Percentiles rank a stretch among this genome's conserved stretches.
These are phyloP conservation scores for Esperia sulphurella DNA, from an alignment of 2,888 invertebrate genomes.

Conservation along the genomic window DNA sequence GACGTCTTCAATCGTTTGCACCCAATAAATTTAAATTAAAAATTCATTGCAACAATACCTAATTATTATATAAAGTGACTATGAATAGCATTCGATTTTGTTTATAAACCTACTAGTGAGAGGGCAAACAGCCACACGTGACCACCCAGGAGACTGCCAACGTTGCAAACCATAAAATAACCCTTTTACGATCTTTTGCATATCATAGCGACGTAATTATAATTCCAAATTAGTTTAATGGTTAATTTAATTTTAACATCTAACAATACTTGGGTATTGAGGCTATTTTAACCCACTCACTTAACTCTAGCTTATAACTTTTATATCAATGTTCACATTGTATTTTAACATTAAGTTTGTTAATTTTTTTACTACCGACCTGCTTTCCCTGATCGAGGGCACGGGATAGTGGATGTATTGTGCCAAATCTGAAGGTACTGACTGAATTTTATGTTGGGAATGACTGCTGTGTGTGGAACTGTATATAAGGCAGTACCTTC, in stretches of 20 bases:
- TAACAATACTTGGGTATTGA: background rate
- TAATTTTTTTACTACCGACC: slow-evolving; percentile 41
- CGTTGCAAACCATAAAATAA: no score
- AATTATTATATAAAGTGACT: no score
- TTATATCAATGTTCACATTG: slow-evolving; percentile 1
- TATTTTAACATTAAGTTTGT: slow-evolving; percentile 1
- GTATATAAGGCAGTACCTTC: slow-evolving; percentile 13
- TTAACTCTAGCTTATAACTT: background rate
- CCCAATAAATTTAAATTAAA: no score
- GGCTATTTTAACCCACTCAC: background rate
- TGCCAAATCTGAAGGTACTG: slow-evolving; percentile 42
- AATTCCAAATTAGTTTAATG: background rate
- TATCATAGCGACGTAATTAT: background rate
- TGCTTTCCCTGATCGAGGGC: slow-evolving; percentile 50
- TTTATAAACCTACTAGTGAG: no score
- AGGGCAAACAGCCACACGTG: no score
- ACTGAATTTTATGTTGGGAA: background rate
- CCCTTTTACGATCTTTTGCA: background rate
- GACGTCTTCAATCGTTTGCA: no score
- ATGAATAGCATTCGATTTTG: no score
- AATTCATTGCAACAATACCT: no score
- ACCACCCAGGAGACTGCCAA: no score
- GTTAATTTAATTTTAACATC: background rate
- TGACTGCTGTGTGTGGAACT: no score
- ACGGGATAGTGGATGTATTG: slow-evolving; percentile 53